A percentile compares a stretch with the other conserved stretches of the same genome.
These are phyloP conservation scores for Agonum fuliginosum DNA, from an alignment of 2,888 invertebrate species.

Conservation along the genomic window DNA sequence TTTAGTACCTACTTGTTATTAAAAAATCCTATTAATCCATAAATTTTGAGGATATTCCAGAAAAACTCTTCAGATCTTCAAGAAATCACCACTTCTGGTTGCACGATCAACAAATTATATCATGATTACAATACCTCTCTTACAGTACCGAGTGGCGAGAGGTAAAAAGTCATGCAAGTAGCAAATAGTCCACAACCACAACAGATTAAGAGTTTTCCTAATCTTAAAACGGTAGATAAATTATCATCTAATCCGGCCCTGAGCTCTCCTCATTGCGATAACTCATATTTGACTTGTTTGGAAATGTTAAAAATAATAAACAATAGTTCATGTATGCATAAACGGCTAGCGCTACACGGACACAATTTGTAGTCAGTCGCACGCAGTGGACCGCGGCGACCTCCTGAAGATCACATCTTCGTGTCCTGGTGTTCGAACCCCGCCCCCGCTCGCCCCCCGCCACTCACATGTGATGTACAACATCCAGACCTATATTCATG, in stretches of 20 bases:
- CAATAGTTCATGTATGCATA: slow-evolving; percentile 71
- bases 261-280: slow-evolving; percentile 65
- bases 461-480: background rate
- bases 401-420: slow-evolving; percentile 54
- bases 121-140: too few relatives aligned
- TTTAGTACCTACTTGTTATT: too few relatives aligned
- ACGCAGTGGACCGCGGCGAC: slow-evolving; percentile 68
- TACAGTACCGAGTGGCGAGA: too few relatives aligned
- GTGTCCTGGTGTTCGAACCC: background rate
- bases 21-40: too few relatives aligned
- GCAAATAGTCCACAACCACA: too few relatives aligned
- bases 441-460: background rate
- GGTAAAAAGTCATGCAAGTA: too few relatives aligned
- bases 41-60: too few relatives aligned
- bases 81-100: too few relatives aligned
- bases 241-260: background rate
- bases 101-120: too few relatives aligned
- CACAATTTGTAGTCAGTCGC: slow-evolving; percentile 70
- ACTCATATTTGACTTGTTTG: slow-evolving; percentile 69
- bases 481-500: slow-evolving; percentile 6
- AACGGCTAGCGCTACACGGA: slow-evolving; percentile 66
- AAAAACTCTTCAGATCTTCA: too few relatives aligned
- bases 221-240: too few relatives aligned
- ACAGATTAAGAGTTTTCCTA: too few relatives aligned
- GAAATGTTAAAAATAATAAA: slow-evolving; percentile 69